Base-by-base conservation (phyloP, 2,113 vertebrate genomes). In the Burhinus bistriatus region DNA sequence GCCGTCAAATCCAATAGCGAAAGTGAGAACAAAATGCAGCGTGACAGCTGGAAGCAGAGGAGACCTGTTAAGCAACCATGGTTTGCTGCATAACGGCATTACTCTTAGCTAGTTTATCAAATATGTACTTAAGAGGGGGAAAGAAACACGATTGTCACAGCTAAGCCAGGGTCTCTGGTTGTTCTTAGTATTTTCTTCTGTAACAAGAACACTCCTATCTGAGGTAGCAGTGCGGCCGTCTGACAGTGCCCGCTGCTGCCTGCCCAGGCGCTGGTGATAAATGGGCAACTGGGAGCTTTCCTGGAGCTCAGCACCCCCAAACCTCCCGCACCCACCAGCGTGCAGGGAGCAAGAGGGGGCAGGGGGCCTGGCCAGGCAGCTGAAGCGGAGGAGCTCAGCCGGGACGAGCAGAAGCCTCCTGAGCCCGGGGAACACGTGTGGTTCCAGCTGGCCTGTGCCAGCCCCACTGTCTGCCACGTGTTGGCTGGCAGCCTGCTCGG, bases 351-450 rank as follows among this genome's bases (percentile, higher is more conserved):
- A 4, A 15, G 40, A 44, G 7, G 52, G 27, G 7, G 19, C n/a
- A 15, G 29, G 47, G 58, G 15, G n/a, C 38, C 52, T 5, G 19
- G 19, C 29, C 3, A 3, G 27, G 62, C 32, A 22, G 61, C 65
- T 29, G n/a, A 7, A 10, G 40, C 7, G 3, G 58, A 86, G 70
- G 14, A 44, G 42, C 30, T 62, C 1, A 1, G 66, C 44, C 1
- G 5, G 42, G 61, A 26, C 0, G 1, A 52, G 59, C 45, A 32
- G 90, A 52, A 52, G 55, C 54, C 25, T 32, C 59, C n/a, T 5
- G 40, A 55, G 45, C 32, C 30, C 1, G 0, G 6, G 16, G 42
- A 49, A 5, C 44, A 1, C 1, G 2, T 1, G 2, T 0, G 12
- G 65, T 0, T 40, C 84, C 45, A 55, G 34, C 72, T 49, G 49